Percentiles rank a stretch among this genome's conserved stretches.
These are phyloP conservation scores for Hystrix cristata DNA, from an alignment of 2,113 vertebrate genomes.

Conservation along the genomic window DNA sequence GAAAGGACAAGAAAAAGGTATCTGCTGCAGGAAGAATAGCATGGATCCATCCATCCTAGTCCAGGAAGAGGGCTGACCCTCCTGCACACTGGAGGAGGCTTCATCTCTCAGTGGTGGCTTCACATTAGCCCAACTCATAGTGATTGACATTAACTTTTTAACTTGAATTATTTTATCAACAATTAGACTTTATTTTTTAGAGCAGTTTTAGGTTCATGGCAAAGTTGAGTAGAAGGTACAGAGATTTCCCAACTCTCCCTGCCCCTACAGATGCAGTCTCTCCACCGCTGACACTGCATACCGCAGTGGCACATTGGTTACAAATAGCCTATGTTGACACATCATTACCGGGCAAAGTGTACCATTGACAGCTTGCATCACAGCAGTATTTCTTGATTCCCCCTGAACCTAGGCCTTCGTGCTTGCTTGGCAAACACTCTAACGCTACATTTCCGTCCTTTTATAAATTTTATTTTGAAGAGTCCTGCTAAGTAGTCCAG, in stretches of 20 bases:
- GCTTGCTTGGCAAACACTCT: background rate
- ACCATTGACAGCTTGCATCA: background rate
- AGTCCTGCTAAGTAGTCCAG: background rate
- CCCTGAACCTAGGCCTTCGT: background rate
- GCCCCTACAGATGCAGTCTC: background rate
- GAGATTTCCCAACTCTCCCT: background rate
- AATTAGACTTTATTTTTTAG: background rate
- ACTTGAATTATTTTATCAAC: background rate
- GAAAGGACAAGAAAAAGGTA: background rate
- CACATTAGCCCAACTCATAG: background rate
- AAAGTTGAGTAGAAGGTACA: background rate
- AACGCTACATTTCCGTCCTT: background rate
- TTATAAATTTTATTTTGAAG: background rate
- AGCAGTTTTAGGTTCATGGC: background rate
- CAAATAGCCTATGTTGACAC: background rate
- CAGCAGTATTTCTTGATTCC: background rate
- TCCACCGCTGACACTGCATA: background rate
- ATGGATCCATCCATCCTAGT: background rate
- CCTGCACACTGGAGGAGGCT: background rate
- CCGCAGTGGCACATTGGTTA: background rate
- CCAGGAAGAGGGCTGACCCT: background rate
- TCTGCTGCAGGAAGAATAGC: background rate
- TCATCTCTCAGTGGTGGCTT: background rate
- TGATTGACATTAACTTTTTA: background rate
- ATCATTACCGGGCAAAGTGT: background rate